A percentile compares a stretch with the other conserved stretches of the same genome.
phyloP scores from a whole-genome alignment of 2,888 invertebrate genomes.

The Mythimna pallens region DNA sequence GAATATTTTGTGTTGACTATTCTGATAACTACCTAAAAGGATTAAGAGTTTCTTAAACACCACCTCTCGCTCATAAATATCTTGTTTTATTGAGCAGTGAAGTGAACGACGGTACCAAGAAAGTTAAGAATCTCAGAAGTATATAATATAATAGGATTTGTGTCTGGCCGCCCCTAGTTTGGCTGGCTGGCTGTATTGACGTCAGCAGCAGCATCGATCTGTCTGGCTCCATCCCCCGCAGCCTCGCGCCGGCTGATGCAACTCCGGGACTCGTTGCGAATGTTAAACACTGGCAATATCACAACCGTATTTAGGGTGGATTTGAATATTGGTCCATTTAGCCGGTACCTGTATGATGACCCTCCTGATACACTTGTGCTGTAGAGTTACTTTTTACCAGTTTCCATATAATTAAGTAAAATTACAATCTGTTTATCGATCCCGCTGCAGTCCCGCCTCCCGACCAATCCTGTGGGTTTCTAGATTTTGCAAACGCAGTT shows the following conservation, averaged over 20 bases:
- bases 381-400: not conserved
- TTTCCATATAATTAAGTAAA: not conserved
- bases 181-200: conserved; percentile 72
- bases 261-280: conserved; percentile 66
- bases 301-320: not conserved
- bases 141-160: conserved; percentile 13
- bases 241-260: conserved; percentile 82
- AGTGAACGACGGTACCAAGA: conserved; percentile 6
- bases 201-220: conserved; percentile 85
- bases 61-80: not conserved
- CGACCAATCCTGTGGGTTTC: conserved; percentile 39
- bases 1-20: not conserved
- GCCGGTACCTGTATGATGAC: not conserved
- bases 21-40: not conserved
- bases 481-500: conserved; percentile 23
- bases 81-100: not conserved
- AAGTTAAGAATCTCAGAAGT: conserved; percentile 9
- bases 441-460: conserved; percentile 39
- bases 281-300: not conserved
- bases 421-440: conserved; percentile 32
- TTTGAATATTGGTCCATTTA: not conserved
- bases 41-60: not conserved
- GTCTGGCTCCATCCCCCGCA: conserved; percentile 77
- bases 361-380: not conserved
- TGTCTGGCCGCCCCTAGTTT: conserved; percentile 64